Percentiles rank a stretch among this genome's conserved stretches.
These are phyloP conservation scores for Ascaphus truei DNA, from an alignment of 2,113 vertebrate species.

Conservation along the genomic window DNA sequence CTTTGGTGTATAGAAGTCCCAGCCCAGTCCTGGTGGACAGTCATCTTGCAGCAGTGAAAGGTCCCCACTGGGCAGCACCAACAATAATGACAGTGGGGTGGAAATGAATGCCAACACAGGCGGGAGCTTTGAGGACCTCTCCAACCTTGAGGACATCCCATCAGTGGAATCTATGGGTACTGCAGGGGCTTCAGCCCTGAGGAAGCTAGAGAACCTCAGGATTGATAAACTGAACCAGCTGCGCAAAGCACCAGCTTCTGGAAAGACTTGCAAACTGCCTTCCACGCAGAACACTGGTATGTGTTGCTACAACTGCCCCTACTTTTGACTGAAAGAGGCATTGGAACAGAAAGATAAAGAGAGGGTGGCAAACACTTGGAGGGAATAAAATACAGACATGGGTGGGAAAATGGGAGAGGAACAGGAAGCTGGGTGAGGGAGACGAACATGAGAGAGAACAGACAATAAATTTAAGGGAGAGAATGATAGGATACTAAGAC, in stretches of 20 bases:
- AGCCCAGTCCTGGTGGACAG: constrained; percentile 87
- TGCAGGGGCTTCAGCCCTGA: constrained; percentile 80
- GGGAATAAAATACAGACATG: no score
- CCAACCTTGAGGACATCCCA: constrained; percentile 77
- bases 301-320: constrained; percentile 3
- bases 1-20: constrained; percentile 72
- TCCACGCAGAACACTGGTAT: constrained; percentile 73
- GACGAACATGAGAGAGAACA: no score
- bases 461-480: no score
- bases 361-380: no score
- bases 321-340: no score
- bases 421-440: no score
- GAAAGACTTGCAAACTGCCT: constrained; percentile 75
- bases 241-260: constrained; percentile 64
- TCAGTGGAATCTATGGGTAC: constrained; percentile 56
- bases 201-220: constrained; percentile 88
- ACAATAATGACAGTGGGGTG: constrained; percentile 95
- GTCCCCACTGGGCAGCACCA: constrained; percentile 87
- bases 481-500: no score
- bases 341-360: no score
- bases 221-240: constrained; percentile 90
- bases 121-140: constrained; percentile 89
- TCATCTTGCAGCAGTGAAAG: constrained; percentile 95
- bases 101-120: constrained; percentile 91
- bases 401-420: no score